Base-by-base conservation (phyloP, 2,113 vertebrate species). In the Pycnonotus jocosus region DNA sequence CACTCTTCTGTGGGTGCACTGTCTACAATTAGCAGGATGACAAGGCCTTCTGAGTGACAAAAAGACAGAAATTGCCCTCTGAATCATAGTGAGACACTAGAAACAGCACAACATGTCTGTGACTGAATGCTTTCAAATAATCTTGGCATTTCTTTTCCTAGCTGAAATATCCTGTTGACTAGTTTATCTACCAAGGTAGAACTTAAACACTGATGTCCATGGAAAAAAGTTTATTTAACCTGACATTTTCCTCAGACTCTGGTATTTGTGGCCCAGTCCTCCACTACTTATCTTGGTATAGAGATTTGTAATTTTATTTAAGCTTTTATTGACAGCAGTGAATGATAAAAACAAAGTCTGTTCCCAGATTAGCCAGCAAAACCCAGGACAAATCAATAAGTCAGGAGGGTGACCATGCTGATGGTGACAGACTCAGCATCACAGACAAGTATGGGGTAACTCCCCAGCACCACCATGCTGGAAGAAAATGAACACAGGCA, bases 391-490 rank as follows among this genome's bases (percentile, higher is more conserved):
- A 64, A 4, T 30, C 0, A 2, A 31, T 9, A 58, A 38, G 23
- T 38, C 20, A 24, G 15, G 12, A 91, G 30, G 2, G 9, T 66
- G 38, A 82, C 25, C 2, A n/a, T 45, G n/a, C 9, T 53, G 51
- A 30, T 12, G 11, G 11, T 33, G 30, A 45, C 7, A 79, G 57
- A 50, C 10, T 65, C 18, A 57, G 22, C 11, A 33, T 31, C 24
- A 53, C 22, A 33, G 30, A 47, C 21, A 56, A 24, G 3, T 35
- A 19, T 17, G 2, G 11, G 6, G 1, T 35, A 80, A 37, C 11
- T n/a, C 3, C 0, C 15, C 11, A 25, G 6, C 14, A 56, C 40
- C 12, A 38, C 6, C 5, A n/a, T 10, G 4, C 38, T 31, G 27
- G 48, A 81, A 45, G 48, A 62, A 35, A 73, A 58, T 7, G 23